A percentile compares a stretch with the other conserved stretches of the same genome.
Evolutionary conservation across 1,140 invertebrate species (phyloP).

Genomic region (Lanistes nyassanus): DNA sequence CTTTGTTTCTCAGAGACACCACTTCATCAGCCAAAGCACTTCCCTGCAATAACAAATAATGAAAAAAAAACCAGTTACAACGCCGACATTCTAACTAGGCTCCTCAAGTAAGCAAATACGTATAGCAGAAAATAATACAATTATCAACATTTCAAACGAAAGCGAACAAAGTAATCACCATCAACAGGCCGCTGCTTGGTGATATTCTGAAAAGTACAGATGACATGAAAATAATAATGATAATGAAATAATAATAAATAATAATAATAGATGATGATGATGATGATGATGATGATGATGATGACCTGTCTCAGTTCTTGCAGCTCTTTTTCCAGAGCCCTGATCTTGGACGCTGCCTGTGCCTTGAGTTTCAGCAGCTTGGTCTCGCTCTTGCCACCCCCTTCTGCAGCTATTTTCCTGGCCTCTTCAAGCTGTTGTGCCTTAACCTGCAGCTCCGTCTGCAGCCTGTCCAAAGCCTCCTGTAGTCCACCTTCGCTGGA

Average conservation of each 20-base stretch:
- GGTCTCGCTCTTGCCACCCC: constrained; percentile 35
- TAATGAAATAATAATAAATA: no score
- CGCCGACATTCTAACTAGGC: no score
- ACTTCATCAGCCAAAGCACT: constrained; percentile 41
- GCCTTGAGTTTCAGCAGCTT: constrained; percentile 86
- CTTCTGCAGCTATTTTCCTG: constrained; percentile 4
- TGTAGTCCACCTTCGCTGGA: constrained; percentile 3
- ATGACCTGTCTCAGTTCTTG: constrained; percentile 73
- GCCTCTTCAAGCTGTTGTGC: constrained; percentile 2
- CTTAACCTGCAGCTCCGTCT: constrained; percentile 30
- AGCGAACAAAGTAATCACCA: no score
- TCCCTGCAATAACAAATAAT: constrained; percentile 30
- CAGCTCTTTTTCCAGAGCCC: constrained; percentile 84
- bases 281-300: no score
- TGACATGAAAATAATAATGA: no score
- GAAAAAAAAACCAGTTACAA: background rate
- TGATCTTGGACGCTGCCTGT: constrained; percentile 82
- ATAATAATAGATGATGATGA: no score
- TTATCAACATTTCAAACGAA: no score
- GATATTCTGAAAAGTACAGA: no score
- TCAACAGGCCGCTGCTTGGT: no score
- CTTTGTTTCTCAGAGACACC: constrained; percentile 76
- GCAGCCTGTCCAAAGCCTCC: constrained; percentile 26
- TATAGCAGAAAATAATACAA: no score
- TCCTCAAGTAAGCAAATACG: no score